A percentile compares a stretch with the other conserved stretches of the same genome.
These are phyloP conservation scores for Drosophila watanabei DNA, from an alignment of 1,140 invertebrate species.

Conservation along the genomic window DNA sequence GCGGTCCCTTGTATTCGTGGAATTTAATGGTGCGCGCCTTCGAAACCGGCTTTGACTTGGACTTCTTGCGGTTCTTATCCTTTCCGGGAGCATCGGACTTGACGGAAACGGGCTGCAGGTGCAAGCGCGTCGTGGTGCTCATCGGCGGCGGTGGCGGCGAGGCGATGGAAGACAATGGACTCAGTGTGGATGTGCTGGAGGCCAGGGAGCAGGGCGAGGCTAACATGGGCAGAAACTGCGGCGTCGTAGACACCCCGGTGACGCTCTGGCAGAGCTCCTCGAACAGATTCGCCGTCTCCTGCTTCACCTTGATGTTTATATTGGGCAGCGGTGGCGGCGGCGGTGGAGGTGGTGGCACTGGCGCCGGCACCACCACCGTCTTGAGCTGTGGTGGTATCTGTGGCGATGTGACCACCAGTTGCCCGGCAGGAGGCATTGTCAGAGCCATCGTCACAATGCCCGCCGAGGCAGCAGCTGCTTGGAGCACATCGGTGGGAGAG, in stretches of 20 bases:
- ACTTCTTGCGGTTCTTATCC: conserved; percentile 95
- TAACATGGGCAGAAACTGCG: conserved; percentile 86
- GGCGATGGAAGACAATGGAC: conserved; percentile 89
- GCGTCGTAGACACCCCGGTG: conserved; percentile 84
- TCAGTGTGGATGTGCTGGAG: conserved; percentile 88
- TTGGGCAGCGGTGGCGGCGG: conserved; percentile 86
- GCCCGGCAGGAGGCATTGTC: conserved; percentile 86
- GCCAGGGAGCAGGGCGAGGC: conserved; percentile 88
- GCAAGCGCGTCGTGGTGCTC: conserved; percentile 77
- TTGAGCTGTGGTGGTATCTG: conserved; percentile 64
- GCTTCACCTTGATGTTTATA: conserved; percentile 68
- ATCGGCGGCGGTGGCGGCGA: conserved; percentile 86
- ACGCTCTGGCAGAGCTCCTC: conserved; percentile 89
- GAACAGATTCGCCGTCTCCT: conserved; percentile 86
- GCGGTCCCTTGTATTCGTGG: conserved; percentile 99
- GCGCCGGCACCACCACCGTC: conserved; percentile 58
- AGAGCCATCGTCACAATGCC: conserved; percentile 89
- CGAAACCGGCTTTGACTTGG: conserved; percentile 92
- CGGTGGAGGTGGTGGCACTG: conserved; percentile 69
- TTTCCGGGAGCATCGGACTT: conserved; percentile 91
- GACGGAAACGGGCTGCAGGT: conserved; percentile 84
- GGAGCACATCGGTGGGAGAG: conserved; percentile 86
- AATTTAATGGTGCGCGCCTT: conserved; percentile 98
- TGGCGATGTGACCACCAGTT: conserved; percentile 72
- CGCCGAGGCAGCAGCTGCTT: conserved; percentile 88